Evolutionary conservation across 2,797 vertebrate genomes (phyloP), one percentile per base, ranked within the genome.

Genomic region (Melanotaenia maccullochi): DNA sequence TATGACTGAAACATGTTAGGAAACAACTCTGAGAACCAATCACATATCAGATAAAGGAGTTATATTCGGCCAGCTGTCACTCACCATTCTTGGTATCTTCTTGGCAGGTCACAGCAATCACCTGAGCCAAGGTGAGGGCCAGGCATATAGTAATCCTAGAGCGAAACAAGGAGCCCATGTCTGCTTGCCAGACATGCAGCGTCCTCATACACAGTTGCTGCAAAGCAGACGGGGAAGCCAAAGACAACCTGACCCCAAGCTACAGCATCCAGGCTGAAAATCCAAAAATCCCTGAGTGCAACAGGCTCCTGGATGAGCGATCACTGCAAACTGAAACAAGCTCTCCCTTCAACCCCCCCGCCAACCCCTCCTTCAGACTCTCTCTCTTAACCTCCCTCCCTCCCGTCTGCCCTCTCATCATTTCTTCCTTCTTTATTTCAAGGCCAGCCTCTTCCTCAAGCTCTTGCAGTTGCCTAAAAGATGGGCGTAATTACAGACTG

Each of bases 51-150:
- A 25, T 14, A 36, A 35, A 49, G 30, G 22, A 32, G 30, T 62
- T 47, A 51, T 8, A 47, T 73, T 9, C 51, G 35, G 60, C 14
- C 1, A n/a, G 24, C n/a, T 9, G 60, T 62, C 38, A 78, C 94
- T 94, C 87, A 95, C 94, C 93, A 9, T 72, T 89, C 63, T 87
- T 84, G 47, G 67, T n/a, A 2, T 90, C 85, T 76, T 92, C 90
- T 76, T 94, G 94, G 78, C 91, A 86, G 73, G 66, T 83, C 65
- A 93, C 93, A 1, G 85, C 64, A 4, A 90, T 84, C 83, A 94
- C 91, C 91, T 91, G 94, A 58, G 82, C 83, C 82, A 91, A 75
- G 76, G 85, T 71, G 64, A 94, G 7, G 65, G 83, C 81, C 82
- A 94, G 87, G 78, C 87, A 92, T 35, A 90, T 3, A 11, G 80